A percentile compares a stretch with the other conserved stretches of the same genome.
Evolutionary conservation across 2,113 vertebrate genomes (phyloP).

Genomic region (Chloroceryle aenea): DNA sequence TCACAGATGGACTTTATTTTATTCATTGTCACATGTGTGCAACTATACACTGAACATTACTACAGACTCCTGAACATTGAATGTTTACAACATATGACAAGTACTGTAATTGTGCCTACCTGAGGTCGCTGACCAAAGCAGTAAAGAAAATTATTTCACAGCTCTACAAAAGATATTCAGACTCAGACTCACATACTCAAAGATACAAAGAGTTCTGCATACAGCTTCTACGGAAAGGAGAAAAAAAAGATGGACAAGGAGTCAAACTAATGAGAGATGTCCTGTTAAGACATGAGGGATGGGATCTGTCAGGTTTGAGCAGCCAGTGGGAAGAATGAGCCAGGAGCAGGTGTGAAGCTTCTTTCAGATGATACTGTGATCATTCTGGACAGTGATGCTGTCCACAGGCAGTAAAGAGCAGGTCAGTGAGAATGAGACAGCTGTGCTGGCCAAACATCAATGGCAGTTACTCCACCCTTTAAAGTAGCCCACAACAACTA

Average conservation of each 20-base stretch:
- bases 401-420: background rate
- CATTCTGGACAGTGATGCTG: background rate
- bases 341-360: background rate
- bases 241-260: background rate
- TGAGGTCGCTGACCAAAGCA: background rate
- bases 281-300: background rate
- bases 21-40: background rate
- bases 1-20: background rate
- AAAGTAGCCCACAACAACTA: background rate
- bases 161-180: background rate
- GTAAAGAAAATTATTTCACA: background rate
- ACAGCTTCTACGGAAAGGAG: background rate
- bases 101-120: background rate
- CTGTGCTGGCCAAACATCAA: fast-evolving
- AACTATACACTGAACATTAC: background rate
- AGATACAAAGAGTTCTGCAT: background rate
- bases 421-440: background rate
- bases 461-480: background rate
- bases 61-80: background rate
- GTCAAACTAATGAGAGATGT: background rate
- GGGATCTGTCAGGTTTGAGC: background rate
- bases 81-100: background rate
- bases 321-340: background rate
- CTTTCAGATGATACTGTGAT: background rate
- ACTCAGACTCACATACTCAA: background rate